Base-by-base conservation (phyloP, 1,140 invertebrate genomes). In the Palaemon carinicauda region DNA sequence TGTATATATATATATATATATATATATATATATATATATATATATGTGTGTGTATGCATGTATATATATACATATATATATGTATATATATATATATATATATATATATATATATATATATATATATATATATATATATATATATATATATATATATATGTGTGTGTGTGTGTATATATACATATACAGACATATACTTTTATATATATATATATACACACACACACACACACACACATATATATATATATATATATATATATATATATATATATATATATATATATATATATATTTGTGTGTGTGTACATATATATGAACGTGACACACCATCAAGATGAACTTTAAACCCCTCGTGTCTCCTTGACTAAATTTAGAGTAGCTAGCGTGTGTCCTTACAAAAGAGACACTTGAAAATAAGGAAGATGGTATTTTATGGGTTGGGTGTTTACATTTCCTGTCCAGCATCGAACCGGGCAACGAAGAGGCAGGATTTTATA, bases 31-130 rank as follows among this genome's bases (percentile, higher is more conserved):
- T 60, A 60, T 60, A 60, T 60, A 60, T 60, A 60, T 60, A 60
- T 60, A 60, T 60, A 60, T 60, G 14, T 60, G 5, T 65, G n/a
- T n/a, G n/a, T 24, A 60, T 60, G 14, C 14, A 60, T 60, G 14
- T 60, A 60, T 14, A 60, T 60, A 60, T 60, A 60, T 60, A 60
- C 14, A 60, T 60, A 60, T 60, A 60, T 60, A 60, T 60, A 60
- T 60, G 5, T 65, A 65, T n/a, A 12, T 65, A 65, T n/a, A 65
- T 65, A 65, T 65, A 65, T 65, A 65, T 65, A n/a, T n/a, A 65
- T 65, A 65, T 65, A 65, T n/a, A 65, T n/a, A 65, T n/a, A 65
- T n/a, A n/a, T 65, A 65, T 65, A 65, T 65, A 65, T n/a, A 65
- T 65, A 65, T n/a, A 65, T n/a, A 65, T 65, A 65, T 65, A 65